Evolutionary conservation across 2,797 vertebrate genomes (phyloP), one percentile per base, ranked within the genome.

Genomic region (Cryptoblepharus egeriae): DNA sequence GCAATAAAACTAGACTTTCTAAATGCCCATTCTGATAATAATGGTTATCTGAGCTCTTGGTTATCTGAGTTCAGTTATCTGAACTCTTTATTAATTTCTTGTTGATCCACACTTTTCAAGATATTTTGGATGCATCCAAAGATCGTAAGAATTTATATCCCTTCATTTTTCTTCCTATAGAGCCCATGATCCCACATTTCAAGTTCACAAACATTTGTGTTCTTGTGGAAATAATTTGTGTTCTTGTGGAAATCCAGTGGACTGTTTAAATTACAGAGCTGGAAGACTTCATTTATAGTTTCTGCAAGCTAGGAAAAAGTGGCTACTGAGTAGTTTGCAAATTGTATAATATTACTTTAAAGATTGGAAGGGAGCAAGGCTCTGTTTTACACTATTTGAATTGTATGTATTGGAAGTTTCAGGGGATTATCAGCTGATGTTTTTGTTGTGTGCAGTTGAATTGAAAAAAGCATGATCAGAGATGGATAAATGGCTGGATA

Each of bases 391-490:
- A 83, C 68, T 0, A 0, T 79, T 68, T 6, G 20, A 65, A 82
- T 63, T 73, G 77, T 86, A 18, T 63, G 55, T 68, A 73, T 87
- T 90, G 87, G 65, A 88, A 80, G 71, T 22, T 72, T 90, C n/a
- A 52, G 75, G 85, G 75, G 32, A 12, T 83, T 67, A 71, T 90
- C 87, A 90, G 89, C 88, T 89, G 91, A 85, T 92, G 88, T 88
- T 74, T 90, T 82, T 85, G 79, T 78, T 92, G 85, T 73, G 84
- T 84, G 72, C 80, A 84, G 70, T 85, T 55, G 69, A 75, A 76
- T 88, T 90, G 39, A 35, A 88, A n/a, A 80, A 73, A 90, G 84
- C 0, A 0, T 13, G 45, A 86, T 86, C 80, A 77, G 87, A 28
- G 0, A 0, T 82, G 68, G 0, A 1, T 45, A 88, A 1, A 1